Evolutionary conservation across 35 echinoderm and acorn worm genomes (phyloP), one percentile per base, ranked within the genome.

Genomic region (Apostichopus californicus): DNA sequence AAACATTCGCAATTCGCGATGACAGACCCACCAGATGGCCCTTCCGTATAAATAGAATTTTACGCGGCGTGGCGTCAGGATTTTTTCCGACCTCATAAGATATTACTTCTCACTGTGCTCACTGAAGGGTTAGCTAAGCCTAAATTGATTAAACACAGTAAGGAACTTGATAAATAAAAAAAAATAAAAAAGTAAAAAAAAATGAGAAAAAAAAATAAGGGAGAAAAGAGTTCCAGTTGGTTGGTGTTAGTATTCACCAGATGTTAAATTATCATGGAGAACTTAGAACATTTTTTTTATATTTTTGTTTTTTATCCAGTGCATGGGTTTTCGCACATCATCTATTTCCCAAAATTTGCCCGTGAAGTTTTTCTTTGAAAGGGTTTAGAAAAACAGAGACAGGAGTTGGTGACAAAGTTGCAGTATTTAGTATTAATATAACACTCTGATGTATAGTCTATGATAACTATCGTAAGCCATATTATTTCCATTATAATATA

Each of bases 221-320:
- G 34, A 25, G 34, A 85, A 23, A 85, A n/a, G 14, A 58, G 81
- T 85, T 85, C 17, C 81, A 85, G 55, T 85, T 85, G 55, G 81
- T 58, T 85, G 54, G 56, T 85, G 55, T 85, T 85, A 85, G 58
- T 85, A 85, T 85, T 85, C 81, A 85, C 81, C 81, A 85, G 81
- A 85, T 85, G 81, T 85, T 55, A 85, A 85, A 85, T 85, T 85
- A 85, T 85, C 55, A 58, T 59, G 57, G n/a, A 85, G 81, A 20
- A 58, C 11, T 54, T 4, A 18, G 20, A 58, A 85, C 81, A 58
- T 85, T 58, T 58, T 85, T 85, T 58, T 85, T 18, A 7, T 75
- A 9, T 61, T 61, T 61, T 61, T 8, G 12, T 8, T 61, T 61
- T 12, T 61, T 61, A 61, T 61, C 58, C 58, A 61, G 58, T 46